Conservation (phyloP, 1,140 invertebrate species). For the Colletes gigas region DNA sequence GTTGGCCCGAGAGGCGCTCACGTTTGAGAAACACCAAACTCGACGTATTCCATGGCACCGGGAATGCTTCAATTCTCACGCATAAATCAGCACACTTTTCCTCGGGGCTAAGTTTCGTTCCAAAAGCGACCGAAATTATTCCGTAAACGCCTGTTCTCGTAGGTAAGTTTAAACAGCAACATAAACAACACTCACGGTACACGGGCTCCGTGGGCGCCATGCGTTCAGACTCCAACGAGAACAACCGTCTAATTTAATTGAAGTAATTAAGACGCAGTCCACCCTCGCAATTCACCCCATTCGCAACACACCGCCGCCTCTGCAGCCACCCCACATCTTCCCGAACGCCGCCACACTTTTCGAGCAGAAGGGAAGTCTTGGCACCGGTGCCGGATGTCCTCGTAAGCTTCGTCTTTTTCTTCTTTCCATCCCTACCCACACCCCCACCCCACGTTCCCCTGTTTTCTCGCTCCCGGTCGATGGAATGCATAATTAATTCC, state of each 20-base stretch:
- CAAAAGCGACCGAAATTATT: slow-evolving; percentile 1
- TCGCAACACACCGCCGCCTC: not conserved
- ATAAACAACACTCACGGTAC: not conserved
- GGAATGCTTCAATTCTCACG: not conserved
- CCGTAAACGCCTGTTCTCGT: not conserved
- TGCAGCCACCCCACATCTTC: not conserved
- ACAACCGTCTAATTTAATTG: slow-evolving; percentile 55
- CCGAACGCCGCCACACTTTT: slow-evolving; percentile 18
- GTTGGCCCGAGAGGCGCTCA: no score
- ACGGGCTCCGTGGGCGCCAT: not conserved
- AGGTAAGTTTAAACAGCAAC: slow-evolving; percentile 27
- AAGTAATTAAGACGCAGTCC: slow-evolving; percentile 52
- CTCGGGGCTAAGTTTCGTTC: not conserved
- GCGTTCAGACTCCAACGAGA: not conserved
- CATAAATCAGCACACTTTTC: not conserved
- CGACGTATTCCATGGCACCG: not conserved
- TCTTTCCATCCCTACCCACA: not conserved
- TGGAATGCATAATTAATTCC: slow-evolving; percentile 66
- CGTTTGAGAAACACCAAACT: no score
- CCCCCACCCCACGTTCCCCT: not conserved
- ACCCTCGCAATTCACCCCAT: slow-evolving; percentile 17
- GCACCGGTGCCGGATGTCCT: slow-evolving; percentile 12
- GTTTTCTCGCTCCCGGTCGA: slow-evolving; percentile 34
- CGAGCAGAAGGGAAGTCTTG: not conserved
- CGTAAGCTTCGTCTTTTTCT: not conserved